phyloP scores from a whole-genome alignment of 2,888 invertebrate genomes.

The Pogonocherus hispidulus region DNA sequence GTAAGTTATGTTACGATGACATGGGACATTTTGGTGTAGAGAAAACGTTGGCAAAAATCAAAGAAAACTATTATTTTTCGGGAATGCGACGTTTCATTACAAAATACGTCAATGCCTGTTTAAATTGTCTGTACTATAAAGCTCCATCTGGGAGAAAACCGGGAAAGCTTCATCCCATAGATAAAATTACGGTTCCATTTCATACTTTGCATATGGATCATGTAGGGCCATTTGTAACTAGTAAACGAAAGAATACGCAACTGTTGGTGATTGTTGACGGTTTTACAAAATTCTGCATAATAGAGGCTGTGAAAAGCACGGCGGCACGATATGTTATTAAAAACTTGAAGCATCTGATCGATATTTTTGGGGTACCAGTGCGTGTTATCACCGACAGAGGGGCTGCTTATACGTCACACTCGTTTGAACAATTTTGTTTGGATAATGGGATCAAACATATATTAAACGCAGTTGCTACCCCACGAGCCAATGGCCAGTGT shows the following conservation, averaged over 20 bases:
- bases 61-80: no score
- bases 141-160: no score
- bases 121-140: neutral
- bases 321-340: neutral
- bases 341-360: neutral
- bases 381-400: neutral
- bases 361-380: neutral
- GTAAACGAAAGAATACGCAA: neutral
- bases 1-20: constrained; percentile 47
- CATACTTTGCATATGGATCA: no score
- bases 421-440: neutral
- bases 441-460: constrained; percentile 12
- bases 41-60: no score
- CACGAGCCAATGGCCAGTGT: neutral
- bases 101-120: neutral
- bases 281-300: constrained; percentile 24
- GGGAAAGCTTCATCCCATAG: no score
- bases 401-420: neutral
- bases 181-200: no score
- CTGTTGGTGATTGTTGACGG: constrained; percentile 7
- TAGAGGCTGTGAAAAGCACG: neutral
- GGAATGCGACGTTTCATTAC: no score
- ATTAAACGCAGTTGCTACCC: neutral
- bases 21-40: no score
- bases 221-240: no score